Percentiles rank a stretch among this genome's conserved stretches.
Evolutionary conservation across 2,797 vertebrate genomes (phyloP).

Genomic region (Hozukius guyotensis): DNA sequence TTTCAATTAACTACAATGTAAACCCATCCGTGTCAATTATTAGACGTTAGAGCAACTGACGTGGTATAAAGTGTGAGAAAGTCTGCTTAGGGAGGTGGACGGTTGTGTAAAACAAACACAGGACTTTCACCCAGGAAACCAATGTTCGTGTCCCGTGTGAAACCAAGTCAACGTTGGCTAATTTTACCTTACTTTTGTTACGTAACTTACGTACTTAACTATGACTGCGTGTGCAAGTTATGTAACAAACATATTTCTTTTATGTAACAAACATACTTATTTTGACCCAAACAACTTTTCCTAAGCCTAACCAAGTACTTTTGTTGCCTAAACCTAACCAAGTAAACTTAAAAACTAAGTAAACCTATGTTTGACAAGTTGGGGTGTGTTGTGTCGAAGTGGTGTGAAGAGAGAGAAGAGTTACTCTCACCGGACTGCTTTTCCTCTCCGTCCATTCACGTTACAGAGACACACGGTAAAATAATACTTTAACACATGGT

Average conservation of each 20-base stretch:
- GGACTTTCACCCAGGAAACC: neutral
- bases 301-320: neutral
- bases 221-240: neutral
- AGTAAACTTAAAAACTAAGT: neutral
- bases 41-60: neutral
- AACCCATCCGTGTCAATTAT: neutral
- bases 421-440: too few species aligned
- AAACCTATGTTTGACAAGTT: neutral
- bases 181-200: neutral
- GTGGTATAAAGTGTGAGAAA: too few species aligned
- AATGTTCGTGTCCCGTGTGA: neutral
- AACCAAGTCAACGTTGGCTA: neutral
- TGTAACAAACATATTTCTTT: neutral
- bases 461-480: too few species aligned
- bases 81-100: neutral
- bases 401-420: too few species aligned
- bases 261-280: neutral
- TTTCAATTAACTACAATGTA: neutral
- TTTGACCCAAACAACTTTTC: neutral
- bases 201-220: neutral
- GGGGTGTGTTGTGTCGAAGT: too few species aligned
- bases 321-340: neutral
- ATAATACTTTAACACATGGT: too few species aligned
- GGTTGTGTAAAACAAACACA: neutral
- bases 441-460: too few species aligned